Evolutionary conservation across 2,797 vertebrate genomes (phyloP).

Genomic region (Muscicapa striata): DNA sequence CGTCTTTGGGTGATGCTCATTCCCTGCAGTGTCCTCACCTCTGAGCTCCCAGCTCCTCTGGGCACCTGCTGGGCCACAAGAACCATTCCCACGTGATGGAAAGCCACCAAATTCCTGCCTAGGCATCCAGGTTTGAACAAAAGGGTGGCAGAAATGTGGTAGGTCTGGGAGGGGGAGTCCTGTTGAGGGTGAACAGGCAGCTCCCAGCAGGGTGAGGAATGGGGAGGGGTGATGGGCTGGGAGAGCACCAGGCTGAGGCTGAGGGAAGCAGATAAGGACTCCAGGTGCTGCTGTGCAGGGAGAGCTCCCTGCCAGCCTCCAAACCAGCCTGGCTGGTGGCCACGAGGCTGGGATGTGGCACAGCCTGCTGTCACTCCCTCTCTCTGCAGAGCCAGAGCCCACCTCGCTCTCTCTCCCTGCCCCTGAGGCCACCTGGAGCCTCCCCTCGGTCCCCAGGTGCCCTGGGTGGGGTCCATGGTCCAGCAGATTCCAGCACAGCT

Average conservation of each 20-base stretch:
- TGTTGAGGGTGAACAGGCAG: not conserved
- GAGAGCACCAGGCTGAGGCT: not conserved
- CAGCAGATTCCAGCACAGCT: no score
- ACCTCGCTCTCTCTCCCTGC: not conserved
- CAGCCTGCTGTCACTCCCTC: not conserved
- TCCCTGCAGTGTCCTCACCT: not conserved
- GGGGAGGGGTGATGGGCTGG: not conserved
- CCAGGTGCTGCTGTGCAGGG: not conserved
- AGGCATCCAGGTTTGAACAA: not conserved
- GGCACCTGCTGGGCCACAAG: not conserved
- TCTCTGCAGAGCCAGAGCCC: not conserved
- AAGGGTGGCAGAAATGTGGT: not conserved
- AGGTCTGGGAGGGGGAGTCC: not conserved
- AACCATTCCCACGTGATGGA: not conserved
- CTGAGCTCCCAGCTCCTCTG: not conserved
- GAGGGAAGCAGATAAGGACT: not conserved
- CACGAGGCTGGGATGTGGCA: not conserved
- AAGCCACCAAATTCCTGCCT: not conserved
- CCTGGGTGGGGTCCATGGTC: not conserved
- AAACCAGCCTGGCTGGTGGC: not conserved
- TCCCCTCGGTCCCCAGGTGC: not conserved
- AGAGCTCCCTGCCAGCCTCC: not conserved
- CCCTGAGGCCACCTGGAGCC: not conserved
- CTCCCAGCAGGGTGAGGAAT: not conserved
- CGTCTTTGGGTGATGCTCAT: rapidly evolving